Base-by-base conservation (phyloP, 1,140 invertebrate genomes). In the Drosophila simulans region DNA sequence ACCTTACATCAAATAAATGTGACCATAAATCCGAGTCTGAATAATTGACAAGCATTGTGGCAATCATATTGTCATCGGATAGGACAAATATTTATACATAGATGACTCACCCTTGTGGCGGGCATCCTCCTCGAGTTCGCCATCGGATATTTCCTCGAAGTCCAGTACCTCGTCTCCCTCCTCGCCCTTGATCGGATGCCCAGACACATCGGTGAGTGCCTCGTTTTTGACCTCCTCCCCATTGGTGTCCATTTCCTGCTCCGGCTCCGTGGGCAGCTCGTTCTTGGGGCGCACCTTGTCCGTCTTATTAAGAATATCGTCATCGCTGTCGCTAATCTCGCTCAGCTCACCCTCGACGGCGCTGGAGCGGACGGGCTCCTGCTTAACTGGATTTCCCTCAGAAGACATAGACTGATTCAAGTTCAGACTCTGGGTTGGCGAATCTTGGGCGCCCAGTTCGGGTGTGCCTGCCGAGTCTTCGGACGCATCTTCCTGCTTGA, bases 91-190 rank as follows among this genome's bases (percentile, higher is more conserved):
- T 27, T 27, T 15, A 27, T 25, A 22, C 8, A 45, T 2, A 3
- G 1, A 20, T 8, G 22, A 31, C 71, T 69, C 55, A 91, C 90
- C 90, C 51, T 92, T 92, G 42, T 86, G 72, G 63, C 94, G 93
- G 0, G 94, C 91, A 74, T 97, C 96, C 92, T 97, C 96, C 90
- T 97, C 96, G 7, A 97, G 92, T 91, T 97, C 97, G 62, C 97
- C 96, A 92, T 97, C 97, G 20, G 96, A 97, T 77, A 97, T 97
- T 93, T 97, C 96, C 93, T 97, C 97, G 93, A 97, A 97, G 78
- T 97, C 96, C 91, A 97, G 76, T 35, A 92, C 94, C 75, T 95
- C 91, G 95, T 92, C 95, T 71, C 95, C 95, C 66, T 90, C 90
- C 51, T 79, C 90, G 20, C 48, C 63, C 42, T 90, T 89, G 1